phyloP scores from a whole-genome alignment of 2,797 vertebrate genomes.

The Gymnoscopelus microlampas region DNA sequence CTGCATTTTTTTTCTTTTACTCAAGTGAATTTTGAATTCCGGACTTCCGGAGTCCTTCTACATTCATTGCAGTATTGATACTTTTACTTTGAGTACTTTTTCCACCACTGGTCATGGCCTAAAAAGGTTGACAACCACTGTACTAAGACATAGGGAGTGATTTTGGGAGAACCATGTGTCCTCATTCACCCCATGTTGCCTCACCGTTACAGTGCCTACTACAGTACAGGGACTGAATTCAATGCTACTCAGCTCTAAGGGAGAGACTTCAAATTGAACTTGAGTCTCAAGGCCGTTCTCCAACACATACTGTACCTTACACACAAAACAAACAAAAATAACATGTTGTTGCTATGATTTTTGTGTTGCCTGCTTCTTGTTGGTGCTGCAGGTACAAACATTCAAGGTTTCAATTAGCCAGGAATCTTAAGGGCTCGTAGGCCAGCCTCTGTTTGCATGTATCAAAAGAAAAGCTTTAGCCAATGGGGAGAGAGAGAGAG shows the following conservation, averaged over 20 bases:
- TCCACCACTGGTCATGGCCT: no score
- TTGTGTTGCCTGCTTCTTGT: not conserved
- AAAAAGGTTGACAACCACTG: no score
- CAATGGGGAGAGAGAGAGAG: conserved; percentile 24
- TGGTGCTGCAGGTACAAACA: conserved; percentile 4
- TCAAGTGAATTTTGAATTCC: no score
- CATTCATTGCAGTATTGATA: no score
- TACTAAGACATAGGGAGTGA: no score
- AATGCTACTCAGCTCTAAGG: not conserved
- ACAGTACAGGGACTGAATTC: not conserved
- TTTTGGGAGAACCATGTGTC: no score
- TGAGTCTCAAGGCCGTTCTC: not conserved
- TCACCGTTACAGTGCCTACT: not conserved
- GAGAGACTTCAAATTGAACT: not conserved
- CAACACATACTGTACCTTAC: not conserved
- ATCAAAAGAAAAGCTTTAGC: conserved; percentile 29
- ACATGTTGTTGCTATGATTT: not conserved
- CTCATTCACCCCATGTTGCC: not conserved
- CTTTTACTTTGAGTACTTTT: no score
- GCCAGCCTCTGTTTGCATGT: no score
- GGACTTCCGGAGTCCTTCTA: no score
- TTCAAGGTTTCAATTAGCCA: conserved; percentile 29
- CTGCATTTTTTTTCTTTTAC: no score
- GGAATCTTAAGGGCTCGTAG: conserved; percentile 17
- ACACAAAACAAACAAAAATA: not conserved